Evolutionary conservation across 2,113 vertebrate genomes (phyloP).

Genomic region (Garra rufa): DNA sequence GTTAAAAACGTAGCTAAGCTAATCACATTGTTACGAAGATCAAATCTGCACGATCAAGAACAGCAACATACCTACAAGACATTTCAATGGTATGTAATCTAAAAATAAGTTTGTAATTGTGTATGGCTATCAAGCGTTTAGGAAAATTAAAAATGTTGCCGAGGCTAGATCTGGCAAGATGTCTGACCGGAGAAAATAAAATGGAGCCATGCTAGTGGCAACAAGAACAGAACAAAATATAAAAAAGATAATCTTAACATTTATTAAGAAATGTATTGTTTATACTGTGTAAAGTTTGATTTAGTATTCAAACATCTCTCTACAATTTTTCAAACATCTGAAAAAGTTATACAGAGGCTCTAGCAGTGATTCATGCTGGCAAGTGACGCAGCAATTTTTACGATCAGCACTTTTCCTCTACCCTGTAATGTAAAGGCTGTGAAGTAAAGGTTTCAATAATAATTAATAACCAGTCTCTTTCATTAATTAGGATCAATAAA

Average conservation of each 20-base stretch:
- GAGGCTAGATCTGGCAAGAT: not conserved
- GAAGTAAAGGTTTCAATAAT: not conserved
- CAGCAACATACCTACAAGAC: not conserved
- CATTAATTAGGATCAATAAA: not conserved
- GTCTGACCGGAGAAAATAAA: not conserved
- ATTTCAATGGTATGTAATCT: constrained; percentile 12
- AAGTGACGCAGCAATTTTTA: not conserved
- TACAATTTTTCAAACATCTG: not conserved
- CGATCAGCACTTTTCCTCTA: not conserved
- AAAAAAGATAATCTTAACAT: not conserved
- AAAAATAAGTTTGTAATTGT: not conserved
- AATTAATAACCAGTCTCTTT: not conserved
- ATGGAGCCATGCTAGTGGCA: not conserved
- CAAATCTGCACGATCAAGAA: not conserved
- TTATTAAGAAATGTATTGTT: not conserved
- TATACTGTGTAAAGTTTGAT: not conserved
- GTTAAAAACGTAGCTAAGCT: not conserved
- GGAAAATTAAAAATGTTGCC: not conserved
- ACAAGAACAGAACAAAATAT: not conserved
- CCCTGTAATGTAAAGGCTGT: not conserved
- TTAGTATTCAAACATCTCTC: not conserved
- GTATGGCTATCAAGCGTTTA: not conserved
- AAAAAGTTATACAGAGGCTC: not conserved
- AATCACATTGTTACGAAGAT: not conserved
- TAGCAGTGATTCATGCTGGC: not conserved